Base-by-base conservation (phyloP, 2,797 vertebrate genomes). In the Clarias fuscus region DNA sequence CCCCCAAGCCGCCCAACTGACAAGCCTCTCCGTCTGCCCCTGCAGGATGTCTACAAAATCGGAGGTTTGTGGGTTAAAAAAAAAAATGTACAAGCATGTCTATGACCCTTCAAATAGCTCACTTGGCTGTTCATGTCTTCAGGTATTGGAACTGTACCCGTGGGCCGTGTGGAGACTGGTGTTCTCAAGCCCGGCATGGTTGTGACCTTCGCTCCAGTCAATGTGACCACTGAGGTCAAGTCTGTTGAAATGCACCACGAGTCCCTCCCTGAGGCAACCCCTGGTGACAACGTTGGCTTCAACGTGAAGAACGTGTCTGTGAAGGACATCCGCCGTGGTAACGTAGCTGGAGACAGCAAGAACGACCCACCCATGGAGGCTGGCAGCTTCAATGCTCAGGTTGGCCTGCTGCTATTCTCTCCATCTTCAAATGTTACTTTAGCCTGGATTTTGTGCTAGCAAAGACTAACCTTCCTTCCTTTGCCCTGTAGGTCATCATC, bases 21-120 rank as follows among this genome's bases (percentile, higher is more conserved):
- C 85, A 94, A 93, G 85, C 85, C 95, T 56, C 93, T 95, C 4
- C 89, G 91, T 70, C 93, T 95, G 56, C 93, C 93, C 68, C 89
- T 95, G 68, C 92, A 94, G 90, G 92, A 94, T 62, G 94, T 92
- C 53, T 94, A 95, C 91, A 95, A 96, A 82, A 95, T 94, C 67
- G 93, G 94, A 33, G 94, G 93, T 93, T 80, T 80, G 78, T 65
- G 53, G 48, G 48, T 11, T 64, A 20, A 62, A 22, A 62, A 11
- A 4, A 13, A 14, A 56, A 2, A 56, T 14, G 53, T 56, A 53
- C 53, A 56, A 56, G 3, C 13, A 37, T 37, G 37, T 56, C 0
- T 14, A 10, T 11, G 13, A 11, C 48, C 13, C 13, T 75, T 73
- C 22, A 7, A 2, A 11, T 0, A 2, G 2, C 30, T 78, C 30